Evolutionary conservation across 1,140 invertebrate genomes (phyloP).

Genomic region (Reticulitermes speratus): DNA sequence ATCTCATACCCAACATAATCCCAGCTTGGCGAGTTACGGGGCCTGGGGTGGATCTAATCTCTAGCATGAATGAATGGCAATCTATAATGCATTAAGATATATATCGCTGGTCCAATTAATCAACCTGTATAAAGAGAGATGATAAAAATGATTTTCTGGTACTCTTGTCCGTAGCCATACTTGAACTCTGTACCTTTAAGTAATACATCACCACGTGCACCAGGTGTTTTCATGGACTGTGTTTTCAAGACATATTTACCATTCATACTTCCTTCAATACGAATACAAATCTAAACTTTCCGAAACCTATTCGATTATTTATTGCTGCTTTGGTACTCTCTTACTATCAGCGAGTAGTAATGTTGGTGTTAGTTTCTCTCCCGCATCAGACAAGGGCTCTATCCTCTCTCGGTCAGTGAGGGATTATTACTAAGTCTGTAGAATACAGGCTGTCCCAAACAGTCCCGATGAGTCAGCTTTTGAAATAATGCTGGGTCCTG

Average conservation of each 20-base stretch:
- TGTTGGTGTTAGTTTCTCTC: too few species aligned
- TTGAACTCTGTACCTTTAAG: not conserved
- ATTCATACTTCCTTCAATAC: too few species aligned
- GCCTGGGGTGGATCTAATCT: not conserved
- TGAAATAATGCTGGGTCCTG: too few species aligned
- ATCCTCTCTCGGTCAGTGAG: too few species aligned
- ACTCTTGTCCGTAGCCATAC: not conserved
- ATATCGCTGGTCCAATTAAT: constrained; percentile 12
- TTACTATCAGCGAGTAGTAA: too few species aligned
- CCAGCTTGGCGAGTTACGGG: not conserved
- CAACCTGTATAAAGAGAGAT: not conserved
- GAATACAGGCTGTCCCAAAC: too few species aligned
- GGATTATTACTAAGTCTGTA: too few species aligned
- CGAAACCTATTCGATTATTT: too few species aligned
- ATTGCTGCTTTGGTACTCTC: too few species aligned
- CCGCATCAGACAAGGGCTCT: too few species aligned
- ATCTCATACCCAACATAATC: not conserved
- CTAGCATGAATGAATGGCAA: not conserved
- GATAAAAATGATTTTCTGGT: not conserved
- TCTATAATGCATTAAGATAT: constrained; percentile 19
- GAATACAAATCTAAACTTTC: too few species aligned
- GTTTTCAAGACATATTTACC: not conserved
- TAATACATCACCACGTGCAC: not conserved
- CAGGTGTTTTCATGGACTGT: not conserved
- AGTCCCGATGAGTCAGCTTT: too few species aligned